Base-by-base conservation (phyloP, 2,797 vertebrate genomes). In the Ctenochaetus hawaiiensis region DNA sequence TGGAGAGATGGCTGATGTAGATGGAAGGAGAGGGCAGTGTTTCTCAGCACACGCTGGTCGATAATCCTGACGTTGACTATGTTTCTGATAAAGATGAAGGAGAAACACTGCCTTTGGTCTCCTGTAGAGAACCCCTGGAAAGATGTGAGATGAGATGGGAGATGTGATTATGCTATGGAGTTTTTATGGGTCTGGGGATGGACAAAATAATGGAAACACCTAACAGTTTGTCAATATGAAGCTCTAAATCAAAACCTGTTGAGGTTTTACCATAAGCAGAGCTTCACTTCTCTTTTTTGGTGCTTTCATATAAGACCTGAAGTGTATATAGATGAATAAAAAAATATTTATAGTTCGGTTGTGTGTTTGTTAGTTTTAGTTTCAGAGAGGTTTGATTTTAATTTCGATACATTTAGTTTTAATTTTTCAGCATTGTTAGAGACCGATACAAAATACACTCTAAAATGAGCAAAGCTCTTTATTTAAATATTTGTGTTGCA, bases 181-280 rank as follows among this genome's bases (percentile, higher is more conserved):
- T 47, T 63, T 61, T 23, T 53, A 2, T 48, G 39, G 18, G 44
- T 52, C 48, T 52, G 18, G 49, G 22, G 45, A 43, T 52, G 43
- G 37, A 77, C 78, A 87, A 86, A 88, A 75, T 43, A 74, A 80
- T 85, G 82, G 86, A 85, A 88, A 88, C 77, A 71, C 64, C 56
- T 6, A 16, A 17, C 41, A 10, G 9, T 49, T 72, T 74, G 14
- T 73, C 6, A 41, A 34, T 54, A 53, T 51, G 20, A 48, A 11
- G 17, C 51, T 14, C 41, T 52, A 1, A 44, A 44, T 58, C 6
- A 18, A 34, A 52, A 65, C 14, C 2, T 45, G 22, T 18, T 5
- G 48, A 49, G 5, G 6, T 22, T n/a, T 26, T 8, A 47, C 12
- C 1, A 14, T 39, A 23, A 23, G 8, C 59, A 39, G n/a, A 57